Percentiles rank a stretch among this genome's conserved stretches.
Conservation (phyloP, 2,797 vertebrate genomes). For the Graptemys geographica region DNA sequence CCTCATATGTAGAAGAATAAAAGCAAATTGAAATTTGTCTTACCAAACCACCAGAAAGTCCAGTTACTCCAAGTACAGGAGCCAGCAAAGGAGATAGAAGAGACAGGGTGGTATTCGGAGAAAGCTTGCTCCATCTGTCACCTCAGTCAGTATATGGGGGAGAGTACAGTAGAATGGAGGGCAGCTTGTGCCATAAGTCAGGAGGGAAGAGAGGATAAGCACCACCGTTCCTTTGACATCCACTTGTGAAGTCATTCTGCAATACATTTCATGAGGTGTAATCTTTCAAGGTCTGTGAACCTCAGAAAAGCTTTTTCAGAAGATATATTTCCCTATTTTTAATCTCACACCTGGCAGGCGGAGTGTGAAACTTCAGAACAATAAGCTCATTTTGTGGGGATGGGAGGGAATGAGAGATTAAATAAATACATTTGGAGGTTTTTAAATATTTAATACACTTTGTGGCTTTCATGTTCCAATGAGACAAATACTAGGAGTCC, state of each 20-base stretch:
- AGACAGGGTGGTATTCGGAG: neutral
- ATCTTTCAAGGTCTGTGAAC: neutral
- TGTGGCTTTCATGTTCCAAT: slow-evolving; percentile 43
- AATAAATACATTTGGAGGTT: slow-evolving; percentile 66
- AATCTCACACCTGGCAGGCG: slow-evolving; percentile 46
- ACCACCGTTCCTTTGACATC: neutral
- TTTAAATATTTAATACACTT: slow-evolving; percentile 68
- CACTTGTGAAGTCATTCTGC: slow-evolving; percentile 5
- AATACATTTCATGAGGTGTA: neutral
- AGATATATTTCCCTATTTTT: neutral
- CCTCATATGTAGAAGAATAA: slow-evolving; percentile 32
- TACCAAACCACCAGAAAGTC: neutral
- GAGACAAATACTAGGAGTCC: slow-evolving; percentile 73
- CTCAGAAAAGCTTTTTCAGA: neutral
- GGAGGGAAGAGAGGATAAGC: neutral
- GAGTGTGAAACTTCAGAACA: slow-evolving; percentile 62
- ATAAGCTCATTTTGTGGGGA: slow-evolving; percentile 48
- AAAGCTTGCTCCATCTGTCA: neutral
- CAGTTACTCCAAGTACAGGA: slow-evolving; percentile 16
- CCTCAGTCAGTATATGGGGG: neutral
- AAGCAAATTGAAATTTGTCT: slow-evolving; percentile 63
- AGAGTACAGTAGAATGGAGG: slow-evolving; percentile 17
- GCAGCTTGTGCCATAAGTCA: neutral
- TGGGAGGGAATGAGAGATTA: slow-evolving; percentile 62
- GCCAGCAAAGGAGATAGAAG: slow-evolving; percentile 8